Base-by-base conservation (phyloP, 1,140 invertebrate species). In the Antheraea pernyi region DNA sequence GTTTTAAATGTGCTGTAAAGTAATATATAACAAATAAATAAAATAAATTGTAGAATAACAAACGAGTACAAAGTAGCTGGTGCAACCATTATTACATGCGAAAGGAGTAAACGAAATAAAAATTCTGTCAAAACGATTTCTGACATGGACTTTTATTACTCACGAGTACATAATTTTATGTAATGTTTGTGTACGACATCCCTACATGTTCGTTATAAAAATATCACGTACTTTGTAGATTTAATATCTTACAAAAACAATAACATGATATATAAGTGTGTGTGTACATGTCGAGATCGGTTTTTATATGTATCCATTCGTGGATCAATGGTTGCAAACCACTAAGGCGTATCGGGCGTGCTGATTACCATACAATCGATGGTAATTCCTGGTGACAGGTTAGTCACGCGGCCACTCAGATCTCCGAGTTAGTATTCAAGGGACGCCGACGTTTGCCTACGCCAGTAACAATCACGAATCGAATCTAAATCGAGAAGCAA, bases 281-380 rank as follows among this genome's bases (percentile, higher is more conserved):
- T 53, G 46, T 53, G 46, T 53, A 53, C 5, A n/a, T 16, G 16
- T 16, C 4, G 16, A 65, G 39, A 53, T 53, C 46, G 42, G 19
- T 65, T 46, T 46, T 16, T 39, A 65, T 19, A 53, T 16, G 37
- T 13, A 39, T 19, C 64, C 64, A 46, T 65, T 65, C 64, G 64
- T 19, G 64, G 64, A 69, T 69, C 67, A 62, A 69, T 69, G 67
- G 60, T 63, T 63, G 61, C 19, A 30, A 36, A 19, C 58, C 10
- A 42, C 48, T 59, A 65, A 18, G 46, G 46, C 69, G 72, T 62
- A 70, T 66, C 46, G 63, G 69, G 61, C 67, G 64, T 59, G 73
- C 80, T 83, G 68, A 72, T 91, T 89, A 83, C 83, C 85, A 91
- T 89, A 91, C 88, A 91, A 91, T 89, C 85, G 83, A 65, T 84